phyloP scores from a whole-genome alignment of 2,113 vertebrate species.

The Dipodomys merriami region DNA sequence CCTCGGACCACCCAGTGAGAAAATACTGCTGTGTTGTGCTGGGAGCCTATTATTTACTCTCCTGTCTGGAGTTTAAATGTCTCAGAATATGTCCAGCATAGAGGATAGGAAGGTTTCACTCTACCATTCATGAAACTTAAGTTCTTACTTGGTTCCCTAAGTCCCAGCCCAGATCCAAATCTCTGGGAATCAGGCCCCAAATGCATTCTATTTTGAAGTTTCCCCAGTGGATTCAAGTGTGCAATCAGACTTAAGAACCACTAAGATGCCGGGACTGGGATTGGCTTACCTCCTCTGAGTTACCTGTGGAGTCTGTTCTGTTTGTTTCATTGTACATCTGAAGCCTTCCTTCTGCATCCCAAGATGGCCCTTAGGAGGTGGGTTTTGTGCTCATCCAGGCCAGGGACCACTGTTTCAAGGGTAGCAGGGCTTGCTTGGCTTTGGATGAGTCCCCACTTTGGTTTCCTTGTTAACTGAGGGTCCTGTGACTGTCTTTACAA shows the following conservation, averaged over 20 bases:
- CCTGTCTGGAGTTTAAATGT: slow-evolving; percentile 20
- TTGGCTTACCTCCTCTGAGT: not conserved
- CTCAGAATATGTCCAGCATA: slow-evolving; percentile 34
- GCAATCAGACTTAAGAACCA: not conserved
- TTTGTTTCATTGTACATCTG: not conserved
- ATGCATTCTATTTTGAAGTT: not conserved
- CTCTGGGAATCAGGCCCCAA: not conserved
- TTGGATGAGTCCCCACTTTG: not conserved
- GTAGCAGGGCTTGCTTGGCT: not conserved
- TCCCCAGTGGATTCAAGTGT: not conserved
- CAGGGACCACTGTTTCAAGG: not conserved
- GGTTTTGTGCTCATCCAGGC: not conserved
- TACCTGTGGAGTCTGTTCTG: not conserved
- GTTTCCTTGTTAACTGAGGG: not conserved
- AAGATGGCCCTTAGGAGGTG: not conserved
- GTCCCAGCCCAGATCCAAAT: not conserved
- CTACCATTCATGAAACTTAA: slow-evolving; percentile 16
- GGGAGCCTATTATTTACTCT: not conserved
- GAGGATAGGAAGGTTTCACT: slow-evolving; percentile 15
- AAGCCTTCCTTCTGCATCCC: not conserved
- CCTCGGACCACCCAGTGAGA: slow-evolving; percentile 53
- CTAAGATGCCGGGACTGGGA: not conserved
- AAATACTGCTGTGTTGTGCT: not conserved
- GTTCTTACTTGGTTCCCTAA: slow-evolving; percentile 34
- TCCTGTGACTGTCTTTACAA: not conserved